Base-by-base conservation (phyloP, 2,888 invertebrate species). In the Andrena flavipes region DNA sequence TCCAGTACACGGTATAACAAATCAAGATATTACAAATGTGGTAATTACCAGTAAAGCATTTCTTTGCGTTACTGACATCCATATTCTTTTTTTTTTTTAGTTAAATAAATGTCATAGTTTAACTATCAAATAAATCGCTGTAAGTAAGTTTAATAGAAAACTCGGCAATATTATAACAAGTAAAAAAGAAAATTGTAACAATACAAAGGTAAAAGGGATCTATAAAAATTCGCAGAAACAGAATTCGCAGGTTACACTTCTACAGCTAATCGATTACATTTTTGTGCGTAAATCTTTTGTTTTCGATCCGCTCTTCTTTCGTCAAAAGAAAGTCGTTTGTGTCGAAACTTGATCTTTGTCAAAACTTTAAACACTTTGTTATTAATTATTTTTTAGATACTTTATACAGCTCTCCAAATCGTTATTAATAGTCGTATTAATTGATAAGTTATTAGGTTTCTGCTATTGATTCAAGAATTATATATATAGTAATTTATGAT, bases 251-350 rank as follows among this genome's bases (percentile, higher is more conserved):
- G 80, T 84, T 84, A 84, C 23, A 63, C 65, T 56, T 72, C 76
- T 56, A 75, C 60, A 16, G 62, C 30, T 51, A 63, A 72, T 68
- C 79, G 80, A 83, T 83, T 60, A 83, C 83, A 84, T 84, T 72
- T 82, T 84, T 56, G 23, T 1, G 13, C 26, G 54, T 1, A 3
- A 33, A 56, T 79, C 76, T 48, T 72, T 80, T 84, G 84, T 84
- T 70, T 76, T 2, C 20, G 42, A 75, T 16, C 33, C 54, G 71
- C 78, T 68, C 16, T 67, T 82, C 62, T 78, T 83, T 81, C 62
- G 29, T 64, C 59, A 48, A 73, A 82, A 77, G 68, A 76, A 59
- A 62, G 42, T 59, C 74, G 54, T 69, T 16, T 16, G 20, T 6
- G 8, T 6, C 6, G 5, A 65, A 35, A 49, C 33, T n/a, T 29